A percentile compares a stretch with the other conserved stretches of the same genome.
These are phyloP conservation scores for Luperina nickerlii DNA, from an alignment of 2,888 invertebrate species.

Conservation along the genomic window DNA sequence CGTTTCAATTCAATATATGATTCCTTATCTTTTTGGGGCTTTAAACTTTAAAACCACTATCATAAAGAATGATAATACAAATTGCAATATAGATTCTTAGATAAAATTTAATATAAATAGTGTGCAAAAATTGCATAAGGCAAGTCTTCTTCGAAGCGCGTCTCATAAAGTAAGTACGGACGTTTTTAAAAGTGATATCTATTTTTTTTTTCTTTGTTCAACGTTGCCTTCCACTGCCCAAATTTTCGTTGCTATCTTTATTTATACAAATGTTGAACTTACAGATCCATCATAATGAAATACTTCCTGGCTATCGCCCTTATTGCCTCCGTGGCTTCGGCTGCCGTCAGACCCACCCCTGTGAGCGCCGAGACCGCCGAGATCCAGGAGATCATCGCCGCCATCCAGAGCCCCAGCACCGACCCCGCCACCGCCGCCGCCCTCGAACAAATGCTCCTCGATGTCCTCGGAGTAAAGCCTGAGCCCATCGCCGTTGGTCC, in stretches of 20 bases:
- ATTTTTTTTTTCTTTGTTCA: neutral
- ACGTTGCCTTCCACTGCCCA: slow-evolving; percentile 10
- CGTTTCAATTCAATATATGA: neutral
- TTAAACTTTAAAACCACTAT: slow-evolving; percentile 30
- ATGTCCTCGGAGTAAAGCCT: slow-evolving; percentile 56
- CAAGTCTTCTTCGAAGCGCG: slow-evolving; percentile 55
- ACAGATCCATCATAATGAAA: slow-evolving; percentile 78
- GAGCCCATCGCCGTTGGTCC: slow-evolving; percentile 56
- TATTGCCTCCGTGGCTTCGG: slow-evolving; percentile 79
- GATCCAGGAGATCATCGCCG: slow-evolving; percentile 65
- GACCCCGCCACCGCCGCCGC: slow-evolving; percentile 61
- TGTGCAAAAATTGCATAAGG: neutral
- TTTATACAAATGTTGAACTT: slow-evolving; percentile 22
- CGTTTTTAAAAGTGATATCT: neutral
- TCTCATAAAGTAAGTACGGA: slow-evolving; percentile 50
- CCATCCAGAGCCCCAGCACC: slow-evolving; percentile 63
- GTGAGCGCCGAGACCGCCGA: slow-evolving; percentile 55
- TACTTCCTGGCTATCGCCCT: slow-evolving; percentile 79
- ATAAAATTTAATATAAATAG: slow-evolving; percentile 49
- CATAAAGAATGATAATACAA: slow-evolving; percentile 13
- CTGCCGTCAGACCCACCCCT: slow-evolving; percentile 66
- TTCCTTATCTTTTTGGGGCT: slow-evolving; percentile 34
- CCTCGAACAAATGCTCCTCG: slow-evolving; percentile 66
- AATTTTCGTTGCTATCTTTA: slow-evolving; percentile 10
- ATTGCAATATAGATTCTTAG: slow-evolving; percentile 13